Evolutionary conservation across 30 jellyfish, hydroid and myxozoan species (phyloP).

Genomic region (Aurelia coerulea): DNA sequence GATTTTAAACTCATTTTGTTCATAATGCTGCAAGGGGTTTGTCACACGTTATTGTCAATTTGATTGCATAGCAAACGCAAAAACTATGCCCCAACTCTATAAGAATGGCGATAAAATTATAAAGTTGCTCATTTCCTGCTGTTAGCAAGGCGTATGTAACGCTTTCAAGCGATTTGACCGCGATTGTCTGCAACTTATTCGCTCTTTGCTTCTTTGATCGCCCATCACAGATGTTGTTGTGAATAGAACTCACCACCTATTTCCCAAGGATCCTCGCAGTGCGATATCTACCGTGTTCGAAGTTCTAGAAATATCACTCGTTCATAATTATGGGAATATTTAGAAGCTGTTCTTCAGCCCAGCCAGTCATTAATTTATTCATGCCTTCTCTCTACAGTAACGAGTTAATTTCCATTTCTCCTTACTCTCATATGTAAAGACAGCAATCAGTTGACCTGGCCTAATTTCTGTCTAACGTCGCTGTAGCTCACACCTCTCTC

Average conservation of each 20-base stretch:
- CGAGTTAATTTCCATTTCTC: constrained; percentile 28
- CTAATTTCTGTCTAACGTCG: neutral
- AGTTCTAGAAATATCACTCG: constrained; percentile 21
- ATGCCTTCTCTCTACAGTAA: constrained; percentile 45
- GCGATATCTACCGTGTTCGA: constrained; percentile 21
- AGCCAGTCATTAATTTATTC: constrained; percentile 59
- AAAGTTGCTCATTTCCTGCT: neutral
- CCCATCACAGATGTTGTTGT: constrained; percentile 45
- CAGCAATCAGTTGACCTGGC: constrained; percentile 11
- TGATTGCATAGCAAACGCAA: no score
- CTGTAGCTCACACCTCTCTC: neutral
- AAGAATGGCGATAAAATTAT: no score
- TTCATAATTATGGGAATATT: constrained; percentile 40
- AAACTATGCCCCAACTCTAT: no score
- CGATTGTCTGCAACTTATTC: constrained; percentile 17
- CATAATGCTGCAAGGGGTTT: no score
- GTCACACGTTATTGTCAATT: no score
- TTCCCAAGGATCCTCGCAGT: constrained; percentile 55
- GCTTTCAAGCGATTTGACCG: constrained; percentile 7
- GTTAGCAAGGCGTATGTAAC: neutral
- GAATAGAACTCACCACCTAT: constrained; percentile 12
- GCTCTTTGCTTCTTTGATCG: constrained; percentile 20
- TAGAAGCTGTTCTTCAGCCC: constrained; percentile 33
- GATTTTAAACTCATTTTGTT: no score
- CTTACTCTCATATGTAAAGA: constrained; percentile 29